Base-by-base conservation (phyloP, 2,113 vertebrate genomes). In the Cynoglossus semilaevis region DNA sequence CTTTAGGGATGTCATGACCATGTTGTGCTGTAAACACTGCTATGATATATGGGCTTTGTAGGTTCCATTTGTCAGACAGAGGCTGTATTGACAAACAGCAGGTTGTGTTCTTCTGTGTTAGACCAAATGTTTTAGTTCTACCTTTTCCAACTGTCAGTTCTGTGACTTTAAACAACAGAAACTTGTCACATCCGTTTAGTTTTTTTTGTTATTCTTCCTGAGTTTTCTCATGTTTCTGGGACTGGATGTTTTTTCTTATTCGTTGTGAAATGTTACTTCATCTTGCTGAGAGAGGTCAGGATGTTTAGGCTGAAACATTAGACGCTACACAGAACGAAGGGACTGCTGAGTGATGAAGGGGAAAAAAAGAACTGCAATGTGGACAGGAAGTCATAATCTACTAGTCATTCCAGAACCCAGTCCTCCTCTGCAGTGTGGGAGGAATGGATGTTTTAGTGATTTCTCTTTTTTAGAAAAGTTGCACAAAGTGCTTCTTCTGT, bases 281-380 rank as follows among this genome's bases (percentile, higher is more conserved):
- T 35, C 18, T 45, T 13, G 10, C 48, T 42, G 60, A 53, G 14
- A 56, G 38, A 43, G 18, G 66, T 57, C 57, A 4, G 5, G 16
- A 58, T 51, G 47, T 29, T 29, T 47, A 35, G 46, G 29, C 56
- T 67, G 15, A 59, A 57, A 72, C 55, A 17, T 51, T 54, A 67
- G 19, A 43, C 22, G 22, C 2, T 29, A 29, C 22, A 12, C 16
- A 8, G 3, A 14, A 7, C 36, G 15, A 29, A 4, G 29, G 19
- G 10, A 7, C 22, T 45, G 11, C 15, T 38, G 34, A 22, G 14
- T n/a, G 5, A 15, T 55, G 18, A 63, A 29, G 62, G 54, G 47
- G 19, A 38, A 36, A 14, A 42, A 43, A 52, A 15, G 19, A 37
- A 42, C 29, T 44, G 47, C 5, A 19, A 72, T 41, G 19, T 16